Base-by-base conservation (phyloP, 1,140 invertebrate species). In the Arctopsyche grandis region DNA sequence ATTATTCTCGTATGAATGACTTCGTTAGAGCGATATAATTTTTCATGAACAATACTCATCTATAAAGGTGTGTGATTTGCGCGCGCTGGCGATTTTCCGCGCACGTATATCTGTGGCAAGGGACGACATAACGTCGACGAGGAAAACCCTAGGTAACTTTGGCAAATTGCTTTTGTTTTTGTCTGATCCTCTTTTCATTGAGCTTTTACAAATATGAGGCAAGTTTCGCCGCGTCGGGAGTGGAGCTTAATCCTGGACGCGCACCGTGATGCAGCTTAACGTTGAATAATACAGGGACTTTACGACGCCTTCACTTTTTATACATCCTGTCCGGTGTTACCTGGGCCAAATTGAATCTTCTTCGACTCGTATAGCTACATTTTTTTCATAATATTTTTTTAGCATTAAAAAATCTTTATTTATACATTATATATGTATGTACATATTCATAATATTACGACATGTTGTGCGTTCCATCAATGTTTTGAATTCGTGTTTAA, bases 151-250 rank as follows among this genome's bases (percentile, higher is more conserved):
- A 22, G 9, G 58, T 29, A 79, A 79, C 52, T 82, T 82, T 22
- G 48, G 56, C 70, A 79, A 80, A 79, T 82, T 82, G 78, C 81
- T 82, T 79, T 82, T 82, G 81, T 82, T 82, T 82, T 75, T 46
- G 48, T 43, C 69, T 82, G 69, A 79, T 79, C 58, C 78, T 77
- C 77, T 78, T 70, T 82, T 78, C 75, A 82, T 78, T 60, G 75
- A 77, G 77, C 78, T 77, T 74, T 43, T 74, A 74, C 78, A 79
- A 82, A 82, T 80, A 80, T 80, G 78, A 78, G 70, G 26, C 70
- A 60, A 69, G 77, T 75, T 81, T 74, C 58, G 43, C 76, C 63
- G 24, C 21, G 66, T 7, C 66, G 22, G 52, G 52, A 63, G 69
- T 14, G 58, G 70, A 60, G 69, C 69, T 71, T 78, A 78, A 78